A percentile compares a stretch with the other conserved stretches of the same genome.
Evolutionary conservation across 1,140 invertebrate genomes (phyloP).

Genomic region (Panagrolaimus sp.): DNA sequence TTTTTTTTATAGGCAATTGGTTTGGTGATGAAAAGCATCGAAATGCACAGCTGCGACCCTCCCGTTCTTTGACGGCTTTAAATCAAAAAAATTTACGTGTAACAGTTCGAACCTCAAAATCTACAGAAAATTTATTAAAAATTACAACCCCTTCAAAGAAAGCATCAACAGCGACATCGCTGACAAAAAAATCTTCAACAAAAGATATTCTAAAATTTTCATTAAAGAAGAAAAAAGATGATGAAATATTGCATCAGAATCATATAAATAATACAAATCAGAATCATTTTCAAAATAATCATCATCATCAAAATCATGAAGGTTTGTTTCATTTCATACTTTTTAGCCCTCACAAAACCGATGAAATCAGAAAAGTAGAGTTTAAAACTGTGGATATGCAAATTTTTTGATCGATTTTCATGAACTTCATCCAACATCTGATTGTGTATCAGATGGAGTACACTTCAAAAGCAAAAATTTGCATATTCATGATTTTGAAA

Average conservation of each 20-base stretch:
- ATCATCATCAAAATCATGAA: neutral
- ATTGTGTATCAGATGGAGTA: too few relatives aligned
- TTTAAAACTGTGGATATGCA: too few relatives aligned
- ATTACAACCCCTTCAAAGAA: slow-evolving; percentile 20
- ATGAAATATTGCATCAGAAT: slow-evolving; percentile 18
- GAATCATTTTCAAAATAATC: slow-evolving; percentile 11
- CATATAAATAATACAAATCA: neutral
- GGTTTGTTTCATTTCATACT: too few relatives aligned
- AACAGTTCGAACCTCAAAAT: slow-evolving; percentile 50
- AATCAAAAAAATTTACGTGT: slow-evolving; percentile 52
- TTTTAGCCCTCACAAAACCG: too few relatives aligned
- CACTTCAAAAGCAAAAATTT: too few relatives aligned
- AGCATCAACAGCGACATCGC: neutral
- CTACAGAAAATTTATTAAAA: slow-evolving; percentile 51
- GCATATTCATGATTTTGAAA: neutral
- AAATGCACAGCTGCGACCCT: slow-evolving; percentile 37
- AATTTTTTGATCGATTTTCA: too few relatives aligned
- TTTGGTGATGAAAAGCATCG: slow-evolving; percentile 37
- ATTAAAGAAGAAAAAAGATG: slow-evolving; percentile 14
- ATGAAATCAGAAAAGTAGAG: too few relatives aligned
- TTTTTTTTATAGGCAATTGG: slow-evolving; percentile 33
- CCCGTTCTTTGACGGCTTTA: slow-evolving; percentile 50
- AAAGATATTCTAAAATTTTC: slow-evolving; percentile 25
- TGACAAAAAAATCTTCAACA: slow-evolving; percentile 25
- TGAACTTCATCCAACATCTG: too few relatives aligned